These are phyloP conservation scores for Whitmania pigra DNA, from an alignment of 1,140 invertebrate genomes.

Conservation along the genomic window DNA sequence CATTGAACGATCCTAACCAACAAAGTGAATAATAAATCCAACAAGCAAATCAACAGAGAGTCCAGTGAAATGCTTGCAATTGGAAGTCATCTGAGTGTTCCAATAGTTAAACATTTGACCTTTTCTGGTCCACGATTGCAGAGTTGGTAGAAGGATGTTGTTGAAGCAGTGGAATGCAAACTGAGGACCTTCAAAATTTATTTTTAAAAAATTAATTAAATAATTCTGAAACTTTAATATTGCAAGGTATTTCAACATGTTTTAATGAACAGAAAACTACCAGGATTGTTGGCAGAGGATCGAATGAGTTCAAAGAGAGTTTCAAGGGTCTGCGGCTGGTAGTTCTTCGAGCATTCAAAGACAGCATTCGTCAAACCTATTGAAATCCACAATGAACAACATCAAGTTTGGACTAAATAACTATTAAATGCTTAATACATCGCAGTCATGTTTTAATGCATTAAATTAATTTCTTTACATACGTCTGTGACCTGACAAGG, in stretches of 20 bases:
- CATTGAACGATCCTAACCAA: slow-evolving; percentile 40
- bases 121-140: slow-evolving; percentile 74
- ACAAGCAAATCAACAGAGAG: slow-evolving; percentile 79
- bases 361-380: slow-evolving; percentile 61
- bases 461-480: not conserved
- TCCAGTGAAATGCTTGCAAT: slow-evolving; percentile 84
- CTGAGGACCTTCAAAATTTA: slow-evolving; percentile 51
- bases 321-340: slow-evolving; percentile 72
- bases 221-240: not conserved
- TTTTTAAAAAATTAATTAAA: not conserved
- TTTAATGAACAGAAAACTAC: slow-evolving; percentile 30
- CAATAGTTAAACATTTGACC: slow-evolving; percentile 45
- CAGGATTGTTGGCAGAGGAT: slow-evolving; percentile 58
- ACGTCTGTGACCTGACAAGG: not conserved
- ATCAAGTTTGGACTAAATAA: not conserved
- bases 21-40: slow-evolving; percentile 56
- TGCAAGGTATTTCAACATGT: not conserved
- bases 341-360: slow-evolving; percentile 62
- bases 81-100: slow-evolving; percentile 56
- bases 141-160: slow-evolving; percentile 70
- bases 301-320: slow-evolving; percentile 68
- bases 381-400: not conserved
- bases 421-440: not conserved
- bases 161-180: slow-evolving; percentile 81
- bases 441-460: not conserved